Conservation (phyloP, 2,888 invertebrate species). For the Nowickia ferox region DNA sequence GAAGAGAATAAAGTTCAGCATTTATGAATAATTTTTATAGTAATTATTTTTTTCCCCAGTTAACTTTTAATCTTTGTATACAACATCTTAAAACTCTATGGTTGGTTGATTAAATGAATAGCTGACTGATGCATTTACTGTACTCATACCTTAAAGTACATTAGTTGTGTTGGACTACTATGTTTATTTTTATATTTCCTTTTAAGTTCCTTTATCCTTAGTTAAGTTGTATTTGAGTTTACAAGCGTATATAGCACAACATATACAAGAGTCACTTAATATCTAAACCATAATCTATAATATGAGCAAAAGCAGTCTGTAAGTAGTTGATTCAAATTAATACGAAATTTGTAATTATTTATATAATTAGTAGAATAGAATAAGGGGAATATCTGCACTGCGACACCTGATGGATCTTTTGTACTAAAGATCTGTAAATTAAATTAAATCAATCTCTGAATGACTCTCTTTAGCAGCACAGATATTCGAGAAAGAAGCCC, state of each 20-base stretch:
- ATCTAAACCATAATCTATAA: conserved; percentile 52
- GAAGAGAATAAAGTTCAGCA: conserved; percentile 43
- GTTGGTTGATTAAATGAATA: conserved; percentile 48
- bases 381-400: too few relatives aligned
- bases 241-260: conserved; percentile 28
- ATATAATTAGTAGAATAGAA: too few relatives aligned
- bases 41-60: not conserved
- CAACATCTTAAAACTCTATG: conserved; percentile 55
- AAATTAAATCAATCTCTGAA: too few relatives aligned
- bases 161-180: not conserved
- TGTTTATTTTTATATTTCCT: not conserved
- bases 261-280: conserved; percentile 58
- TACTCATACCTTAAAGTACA: conserved; percentile 1
- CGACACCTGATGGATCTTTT: too few relatives aligned
- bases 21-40: conserved; percentile 40
- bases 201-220: not conserved
- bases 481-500: too few relatives aligned
- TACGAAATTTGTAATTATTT: too few relatives aligned
- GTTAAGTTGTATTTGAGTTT: conserved; percentile 10
- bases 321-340: not conserved
- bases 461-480: too few relatives aligned
- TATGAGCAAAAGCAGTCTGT: conserved; percentile 7
- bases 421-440: too few relatives aligned
- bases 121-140: conserved; percentile 47
- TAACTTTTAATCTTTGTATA: conserved; percentile 52